These are phyloP conservation scores for Oenanthe oenanthe DNA, from an alignment of 2,113 vertebrate genomes.

Conservation along the genomic window DNA sequence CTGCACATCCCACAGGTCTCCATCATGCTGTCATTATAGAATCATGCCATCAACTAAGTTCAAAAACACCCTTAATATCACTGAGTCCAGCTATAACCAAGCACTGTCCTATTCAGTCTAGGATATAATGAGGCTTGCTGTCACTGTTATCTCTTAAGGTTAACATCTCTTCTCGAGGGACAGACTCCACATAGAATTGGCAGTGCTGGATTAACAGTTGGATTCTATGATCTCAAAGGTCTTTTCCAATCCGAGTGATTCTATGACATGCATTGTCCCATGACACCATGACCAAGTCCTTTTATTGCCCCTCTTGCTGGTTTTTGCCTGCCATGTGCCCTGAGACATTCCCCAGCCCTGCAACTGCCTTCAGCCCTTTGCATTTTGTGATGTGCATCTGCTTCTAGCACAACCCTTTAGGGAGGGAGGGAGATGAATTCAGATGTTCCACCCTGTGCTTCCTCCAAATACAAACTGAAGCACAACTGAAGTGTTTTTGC, in stretches of 20 bases:
- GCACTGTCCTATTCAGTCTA: not conserved
- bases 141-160: not conserved
- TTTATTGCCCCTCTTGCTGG: not conserved
- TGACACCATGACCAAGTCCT: not conserved
- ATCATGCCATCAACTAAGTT: not conserved
- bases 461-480: not conserved
- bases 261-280: not conserved
- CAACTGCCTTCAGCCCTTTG: not conserved
- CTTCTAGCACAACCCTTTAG: not conserved
- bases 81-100: not conserved
- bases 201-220: not conserved
- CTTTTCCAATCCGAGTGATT: not conserved
- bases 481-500: not conserved
- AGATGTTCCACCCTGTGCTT: not conserved
- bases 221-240: not conserved
- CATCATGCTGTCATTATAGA: not conserved
- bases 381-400: not conserved
- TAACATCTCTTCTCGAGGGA: not conserved
- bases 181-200: not conserved
- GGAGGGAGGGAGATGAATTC: not conserved
- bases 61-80: not conserved
- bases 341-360: not conserved
- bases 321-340: not conserved
- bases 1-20: not conserved
- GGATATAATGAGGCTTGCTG: not conserved